Conservation (phyloP, 2,888 invertebrate species). For the Tetheella fluctuosa region DNA sequence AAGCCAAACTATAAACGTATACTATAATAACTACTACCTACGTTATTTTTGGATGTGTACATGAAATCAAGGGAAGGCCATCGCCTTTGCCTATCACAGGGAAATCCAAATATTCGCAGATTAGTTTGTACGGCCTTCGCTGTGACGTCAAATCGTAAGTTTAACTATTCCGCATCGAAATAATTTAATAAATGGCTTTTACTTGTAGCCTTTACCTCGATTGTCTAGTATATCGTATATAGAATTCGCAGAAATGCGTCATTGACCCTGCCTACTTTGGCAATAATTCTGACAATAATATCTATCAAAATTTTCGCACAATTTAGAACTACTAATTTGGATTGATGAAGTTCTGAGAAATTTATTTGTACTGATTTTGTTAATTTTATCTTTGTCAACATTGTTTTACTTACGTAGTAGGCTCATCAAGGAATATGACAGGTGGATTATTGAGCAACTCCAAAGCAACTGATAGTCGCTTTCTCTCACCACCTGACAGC, state of each 20-base stretch:
- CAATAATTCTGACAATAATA: background rate
- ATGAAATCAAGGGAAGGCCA: background rate
- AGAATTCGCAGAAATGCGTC: background rate
- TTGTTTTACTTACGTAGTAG: constrained; percentile 91
- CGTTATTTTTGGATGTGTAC: too few species aligned
- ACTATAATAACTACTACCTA: too few species aligned
- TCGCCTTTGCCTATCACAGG: background rate
- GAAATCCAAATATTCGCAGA: background rate
- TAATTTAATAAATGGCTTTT: background rate
- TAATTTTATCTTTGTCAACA: too few species aligned
- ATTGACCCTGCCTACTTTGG: background rate
- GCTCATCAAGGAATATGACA: constrained; percentile 97
- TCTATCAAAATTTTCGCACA: background rate
- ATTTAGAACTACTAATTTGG: background rate
- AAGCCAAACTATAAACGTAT: too few species aligned
- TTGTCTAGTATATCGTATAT: background rate
- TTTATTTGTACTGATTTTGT: too few species aligned
- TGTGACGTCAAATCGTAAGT: background rate
- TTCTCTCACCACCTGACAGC: constrained; percentile 96
- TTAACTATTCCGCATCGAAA: background rate
- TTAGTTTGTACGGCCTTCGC: background rate
- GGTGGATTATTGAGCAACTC: constrained; percentile 98
- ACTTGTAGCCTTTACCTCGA: background rate
- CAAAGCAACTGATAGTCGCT: constrained; percentile 95
- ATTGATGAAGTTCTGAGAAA: too few species aligned